These are phyloP conservation scores for Paraescarpia echinospica DNA, from an alignment of 1,140 invertebrate genomes.

Conservation along the genomic window DNA sequence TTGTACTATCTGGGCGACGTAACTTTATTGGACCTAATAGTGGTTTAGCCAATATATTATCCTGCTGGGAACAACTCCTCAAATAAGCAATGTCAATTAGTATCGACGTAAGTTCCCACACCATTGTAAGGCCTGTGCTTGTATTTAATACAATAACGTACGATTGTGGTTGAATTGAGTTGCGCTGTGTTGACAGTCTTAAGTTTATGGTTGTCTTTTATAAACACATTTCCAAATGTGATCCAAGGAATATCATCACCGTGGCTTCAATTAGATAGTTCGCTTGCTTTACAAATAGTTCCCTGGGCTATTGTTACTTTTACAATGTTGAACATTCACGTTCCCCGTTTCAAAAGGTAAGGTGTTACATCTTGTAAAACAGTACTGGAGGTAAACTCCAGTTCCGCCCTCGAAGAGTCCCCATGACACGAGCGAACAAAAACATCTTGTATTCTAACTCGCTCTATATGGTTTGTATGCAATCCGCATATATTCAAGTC, in stretches of 20 bases:
- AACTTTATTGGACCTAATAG: background rate
- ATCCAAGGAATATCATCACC: no score
- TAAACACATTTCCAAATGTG: background rate
- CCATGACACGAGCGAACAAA: no score
- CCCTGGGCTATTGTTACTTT: no score
- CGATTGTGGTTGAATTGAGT: background rate
- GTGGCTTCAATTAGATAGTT: no score
- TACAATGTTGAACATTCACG: no score
- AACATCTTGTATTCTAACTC: background rate
- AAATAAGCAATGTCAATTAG: background rate
- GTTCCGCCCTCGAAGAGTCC: no score
- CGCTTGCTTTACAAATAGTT: no score
- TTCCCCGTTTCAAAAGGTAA: no score
- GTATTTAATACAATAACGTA: background rate
- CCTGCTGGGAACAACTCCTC: background rate
- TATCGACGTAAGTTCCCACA: background rate
- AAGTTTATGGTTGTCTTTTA: background rate
- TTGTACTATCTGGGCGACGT: background rate
- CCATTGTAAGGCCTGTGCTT: background rate
- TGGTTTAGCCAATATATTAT: background rate
- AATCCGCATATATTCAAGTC: background rate
- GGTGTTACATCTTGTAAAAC: no score
- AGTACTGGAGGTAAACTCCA: no score
- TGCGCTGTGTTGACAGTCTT: background rate
- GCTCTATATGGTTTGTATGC: background rate